Percentiles rank a stretch among this genome's conserved stretches.
These are phyloP conservation scores for Fissipunctia ypsillon DNA, from an alignment of 2,888 invertebrate species.

Conservation along the genomic window DNA sequence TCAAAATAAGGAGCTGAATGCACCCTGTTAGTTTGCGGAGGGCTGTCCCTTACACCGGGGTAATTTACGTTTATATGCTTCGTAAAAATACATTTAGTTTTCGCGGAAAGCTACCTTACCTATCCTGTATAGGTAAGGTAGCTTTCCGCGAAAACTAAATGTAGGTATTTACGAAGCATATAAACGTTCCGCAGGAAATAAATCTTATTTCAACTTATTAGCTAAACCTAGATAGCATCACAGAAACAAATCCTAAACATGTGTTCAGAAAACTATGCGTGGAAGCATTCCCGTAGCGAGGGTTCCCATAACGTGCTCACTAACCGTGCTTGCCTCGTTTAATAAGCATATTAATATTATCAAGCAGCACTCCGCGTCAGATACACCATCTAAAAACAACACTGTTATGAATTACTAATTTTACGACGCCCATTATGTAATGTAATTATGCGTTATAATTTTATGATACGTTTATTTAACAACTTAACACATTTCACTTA, in stretches of 20 bases:
- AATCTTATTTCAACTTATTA: conserved; percentile 20
- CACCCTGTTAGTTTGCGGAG: too few species aligned
- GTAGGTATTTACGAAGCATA: neutral
- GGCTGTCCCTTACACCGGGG: too few species aligned
- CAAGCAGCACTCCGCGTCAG: conserved; percentile 75
- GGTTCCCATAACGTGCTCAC: conserved; percentile 70
- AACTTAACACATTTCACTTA: conserved; percentile 78
- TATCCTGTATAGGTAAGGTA: too few species aligned
- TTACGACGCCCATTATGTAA: conserved; percentile 81
- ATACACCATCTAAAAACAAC: conserved; percentile 89
- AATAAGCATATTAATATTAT: conserved; percentile 87
- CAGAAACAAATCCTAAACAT: conserved; percentile 44
- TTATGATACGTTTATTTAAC: conserved; percentile 83
- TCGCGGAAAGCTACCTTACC: too few species aligned
- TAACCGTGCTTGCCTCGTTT: conserved; percentile 79
- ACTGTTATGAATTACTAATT: conserved; percentile 88
- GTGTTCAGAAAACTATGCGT: conserved; percentile 49
- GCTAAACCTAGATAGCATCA: conserved; percentile 11
- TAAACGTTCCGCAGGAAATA: neutral
- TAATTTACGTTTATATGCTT: too few species aligned
- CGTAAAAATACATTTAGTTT: too few species aligned
- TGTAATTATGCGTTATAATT: conserved; percentile 84
- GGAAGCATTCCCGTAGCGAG: conserved; percentile 47
- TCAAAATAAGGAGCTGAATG: too few species aligned
- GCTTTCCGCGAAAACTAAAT: neutral